Evolutionary conservation across 2,797 vertebrate genomes (phyloP).

Genomic region (Scarus forsteni): DNA sequence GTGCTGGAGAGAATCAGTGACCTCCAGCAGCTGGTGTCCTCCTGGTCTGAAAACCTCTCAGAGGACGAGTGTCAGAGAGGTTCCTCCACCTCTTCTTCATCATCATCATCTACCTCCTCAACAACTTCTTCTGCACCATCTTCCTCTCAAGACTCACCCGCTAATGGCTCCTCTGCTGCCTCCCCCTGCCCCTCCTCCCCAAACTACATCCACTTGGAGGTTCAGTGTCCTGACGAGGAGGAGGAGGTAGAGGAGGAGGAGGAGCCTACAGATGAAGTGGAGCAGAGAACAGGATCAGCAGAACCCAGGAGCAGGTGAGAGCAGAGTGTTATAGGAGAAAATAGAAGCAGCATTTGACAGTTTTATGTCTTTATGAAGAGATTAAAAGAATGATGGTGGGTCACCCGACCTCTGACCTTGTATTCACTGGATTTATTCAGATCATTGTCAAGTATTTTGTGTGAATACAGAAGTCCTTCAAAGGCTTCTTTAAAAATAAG

Average conservation of each 20-base stretch:
- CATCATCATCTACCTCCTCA: constrained; percentile 62
- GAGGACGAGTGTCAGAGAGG: constrained; percentile 83
- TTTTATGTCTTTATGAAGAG: background rate
- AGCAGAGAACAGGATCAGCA: constrained; percentile 16
- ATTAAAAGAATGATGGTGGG: too few relatives aligned
- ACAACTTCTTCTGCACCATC: constrained; percentile 68
- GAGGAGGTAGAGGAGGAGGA: constrained; percentile 40
- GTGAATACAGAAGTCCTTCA: too few relatives aligned
- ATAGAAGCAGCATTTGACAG: background rate
- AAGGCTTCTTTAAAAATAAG: too few relatives aligned
- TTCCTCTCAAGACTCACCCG: constrained; percentile 52
- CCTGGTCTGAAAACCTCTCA: constrained; percentile 88
- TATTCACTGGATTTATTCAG: too few relatives aligned
- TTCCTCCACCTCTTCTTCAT: constrained; percentile 74
- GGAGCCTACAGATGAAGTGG: constrained; percentile 51
- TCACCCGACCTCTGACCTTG: too few relatives aligned
- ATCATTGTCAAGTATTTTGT: too few relatives aligned
- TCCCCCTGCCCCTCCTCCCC: constrained; percentile 80
- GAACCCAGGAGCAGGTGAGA: constrained; percentile 58
- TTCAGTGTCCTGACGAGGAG: constrained; percentile 65
- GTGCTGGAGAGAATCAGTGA: constrained; percentile 88
- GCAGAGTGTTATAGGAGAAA: background rate
- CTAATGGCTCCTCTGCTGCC: constrained; percentile 72
- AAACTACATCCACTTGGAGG: constrained; percentile 82
- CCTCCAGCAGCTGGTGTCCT: constrained; percentile 86